A percentile compares a stretch with the other conserved stretches of the same genome.
These are phyloP conservation scores for Ceyx margarethae DNA, from an alignment of 2,113 vertebrate genomes.

Conservation along the genomic window DNA sequence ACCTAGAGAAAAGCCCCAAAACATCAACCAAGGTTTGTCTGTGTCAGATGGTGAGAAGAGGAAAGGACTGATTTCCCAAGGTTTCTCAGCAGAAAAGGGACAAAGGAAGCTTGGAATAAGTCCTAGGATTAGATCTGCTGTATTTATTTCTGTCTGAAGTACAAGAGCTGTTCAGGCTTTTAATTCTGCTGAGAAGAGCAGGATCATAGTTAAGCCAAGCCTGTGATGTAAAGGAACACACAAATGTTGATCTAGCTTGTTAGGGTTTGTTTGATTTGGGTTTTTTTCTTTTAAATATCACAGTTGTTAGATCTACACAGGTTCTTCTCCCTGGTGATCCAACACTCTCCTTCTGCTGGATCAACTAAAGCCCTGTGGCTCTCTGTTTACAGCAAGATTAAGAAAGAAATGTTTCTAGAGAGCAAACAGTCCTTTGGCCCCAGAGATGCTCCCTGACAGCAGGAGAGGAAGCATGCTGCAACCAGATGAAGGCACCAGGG, in stretches of 20 bases:
- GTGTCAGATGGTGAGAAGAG: neutral
- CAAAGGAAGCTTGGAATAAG: neutral
- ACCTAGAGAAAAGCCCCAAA: neutral
- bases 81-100: neutral
- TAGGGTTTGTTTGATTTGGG: no score
- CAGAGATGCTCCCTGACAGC: neutral
- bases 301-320: neutral
- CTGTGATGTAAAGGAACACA: neutral
- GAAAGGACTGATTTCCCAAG: neutral
- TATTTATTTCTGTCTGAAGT: neutral
- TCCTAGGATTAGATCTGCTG: neutral
- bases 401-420: neutral
- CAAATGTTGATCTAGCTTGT: neutral
- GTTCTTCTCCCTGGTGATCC: neutral
- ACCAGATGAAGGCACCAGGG: neutral
- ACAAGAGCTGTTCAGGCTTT: neutral
- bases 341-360: neutral
- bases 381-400: neutral
- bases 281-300: neutral
- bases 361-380: neutral
- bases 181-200: neutral
- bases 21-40: neutral
- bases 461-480: neutral
- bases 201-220: neutral
- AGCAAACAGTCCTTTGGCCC: neutral